Evolutionary conservation across 2,113 vertebrate genomes (phyloP).

Genomic region (Festucalex cinctus): DNA sequence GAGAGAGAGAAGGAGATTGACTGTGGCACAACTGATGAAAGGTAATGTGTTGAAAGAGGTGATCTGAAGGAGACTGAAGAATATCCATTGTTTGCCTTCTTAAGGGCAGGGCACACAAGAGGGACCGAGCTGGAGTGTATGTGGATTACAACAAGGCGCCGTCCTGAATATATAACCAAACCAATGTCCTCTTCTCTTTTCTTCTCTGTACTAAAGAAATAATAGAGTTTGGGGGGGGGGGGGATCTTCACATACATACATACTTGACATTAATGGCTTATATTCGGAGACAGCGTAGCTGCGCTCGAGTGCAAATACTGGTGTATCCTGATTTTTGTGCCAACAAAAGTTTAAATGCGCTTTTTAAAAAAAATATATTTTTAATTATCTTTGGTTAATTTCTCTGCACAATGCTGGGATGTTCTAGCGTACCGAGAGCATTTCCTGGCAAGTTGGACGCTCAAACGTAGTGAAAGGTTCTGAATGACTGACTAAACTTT

Average conservation of each 20-base stretch:
- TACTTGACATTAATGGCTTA: too few species aligned
- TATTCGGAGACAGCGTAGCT: too few species aligned
- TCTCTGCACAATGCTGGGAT: too few species aligned
- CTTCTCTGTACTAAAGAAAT: not conserved
- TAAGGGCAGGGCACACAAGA: slow-evolving; percentile 73
- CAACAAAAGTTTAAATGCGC: too few species aligned
- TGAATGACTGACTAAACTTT: too few species aligned
- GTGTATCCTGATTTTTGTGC: too few species aligned
- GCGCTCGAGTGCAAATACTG: too few species aligned
- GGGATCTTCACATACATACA: not conserved
- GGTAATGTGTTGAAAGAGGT: slow-evolving; percentile 70
- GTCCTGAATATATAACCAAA: slow-evolving; percentile 69
- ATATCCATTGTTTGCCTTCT: slow-evolving; percentile 75
- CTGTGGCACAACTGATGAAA: slow-evolving; percentile 39
- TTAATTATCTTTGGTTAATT: too few species aligned
- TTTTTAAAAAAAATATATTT: too few species aligned
- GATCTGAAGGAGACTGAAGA: slow-evolving; percentile 72
- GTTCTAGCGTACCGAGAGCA: too few species aligned
- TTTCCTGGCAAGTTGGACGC: too few species aligned
- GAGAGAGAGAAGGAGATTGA: slow-evolving; percentile 20
- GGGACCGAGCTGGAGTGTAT: slow-evolving; percentile 68
- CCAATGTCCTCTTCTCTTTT: slow-evolving; percentile 36
- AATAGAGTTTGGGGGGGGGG: not conserved
- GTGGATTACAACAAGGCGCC: slow-evolving; percentile 65
- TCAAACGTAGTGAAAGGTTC: too few species aligned